Evolutionary conservation across 2,888 invertebrate genomes (phyloP), one percentile per base, ranked within the genome.

Genomic region (Brachyopa scutellaris): DNA sequence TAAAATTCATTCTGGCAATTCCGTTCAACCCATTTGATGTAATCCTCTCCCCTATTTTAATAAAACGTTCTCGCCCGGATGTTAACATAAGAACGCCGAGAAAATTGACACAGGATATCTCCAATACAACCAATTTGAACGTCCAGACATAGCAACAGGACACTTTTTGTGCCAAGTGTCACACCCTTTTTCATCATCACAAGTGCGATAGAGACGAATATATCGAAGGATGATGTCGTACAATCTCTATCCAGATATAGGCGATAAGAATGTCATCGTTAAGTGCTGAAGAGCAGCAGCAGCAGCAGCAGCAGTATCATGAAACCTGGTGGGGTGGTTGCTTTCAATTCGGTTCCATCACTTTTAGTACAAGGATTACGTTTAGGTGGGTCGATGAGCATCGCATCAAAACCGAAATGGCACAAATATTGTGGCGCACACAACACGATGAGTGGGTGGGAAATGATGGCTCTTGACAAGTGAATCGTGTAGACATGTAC

Each of bases 131-230:
- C 74, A 62, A 80, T 76, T 80, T 64, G 7, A 66, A 51, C 13
- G 78, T 72, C 74, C 67, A 80, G 74, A 76, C 82, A 77, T 66
- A 59, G 70, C 82, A 77, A 82, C 77, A 77, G 77, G 70, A 77
- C 64, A 72, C 59, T 73, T 73, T 72, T 36, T 45, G 36, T 70
- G 47, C 59, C 59, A 29, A 59, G 70, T 70, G 77, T 61, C 70
- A 77, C 70, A 82, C 77, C 80, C 80, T 64, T 82, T 82, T 82
- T 66, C 9, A 26, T 19, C 55, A 42, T 36, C 49, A 51, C 21
- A 51, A 36, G 45, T 36, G 62, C 40, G 29, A 74, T 55, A 55
- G 40, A 69, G 40, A 69, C 33, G 15, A 29, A 31, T 31, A 42
- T 23, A 38, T 13, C 6, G 3, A n/a, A 26, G 26, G 4, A 9